phyloP scores from a whole-genome alignment of 2,888 invertebrate genomes.

The Aleiodes testaceus region DNA sequence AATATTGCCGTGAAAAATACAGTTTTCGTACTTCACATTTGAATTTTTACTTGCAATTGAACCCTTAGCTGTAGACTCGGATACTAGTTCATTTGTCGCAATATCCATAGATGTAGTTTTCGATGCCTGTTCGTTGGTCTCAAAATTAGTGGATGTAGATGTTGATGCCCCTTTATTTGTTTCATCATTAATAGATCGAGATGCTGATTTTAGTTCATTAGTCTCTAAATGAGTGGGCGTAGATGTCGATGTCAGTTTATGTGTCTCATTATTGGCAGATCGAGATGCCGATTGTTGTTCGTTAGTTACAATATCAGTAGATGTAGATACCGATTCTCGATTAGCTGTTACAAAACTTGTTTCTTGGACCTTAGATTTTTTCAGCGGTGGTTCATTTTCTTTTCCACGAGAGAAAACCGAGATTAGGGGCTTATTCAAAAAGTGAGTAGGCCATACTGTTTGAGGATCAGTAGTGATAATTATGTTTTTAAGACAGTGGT shows the following conservation, averaged over 20 bases:
- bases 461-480: conserved; percentile 32
- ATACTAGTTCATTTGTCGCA: neutral
- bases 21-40: conserved; percentile 39
- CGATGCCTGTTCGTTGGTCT: no score
- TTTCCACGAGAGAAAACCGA: conserved; percentile 38
- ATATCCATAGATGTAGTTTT: no score
- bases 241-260: conserved; percentile 31
- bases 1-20: conserved; percentile 43
- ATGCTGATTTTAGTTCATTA: conserved; percentile 17
- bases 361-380: conserved; percentile 31
- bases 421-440: conserved; percentile 35
- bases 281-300: conserved; percentile 12
- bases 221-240: conserved; percentile 4
- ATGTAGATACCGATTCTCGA: neutral
- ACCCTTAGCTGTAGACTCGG: conserved; percentile 1
- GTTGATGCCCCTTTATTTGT: conserved; percentile 19
- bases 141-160: conserved; percentile 6
- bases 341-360: conserved; percentile 27
- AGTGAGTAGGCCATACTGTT: conserved; percentile 36
- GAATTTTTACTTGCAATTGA: conserved; percentile 35
- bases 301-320: conserved; percentile 23
- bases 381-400: conserved; percentile 41
- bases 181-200: conserved; percentile 17
- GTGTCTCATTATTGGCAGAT: conserved; percentile 18
- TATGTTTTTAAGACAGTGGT: conserved; percentile 33